phyloP scores from a whole-genome alignment of 2,888 invertebrate species.

The Mechanitis mazaeus region DNA sequence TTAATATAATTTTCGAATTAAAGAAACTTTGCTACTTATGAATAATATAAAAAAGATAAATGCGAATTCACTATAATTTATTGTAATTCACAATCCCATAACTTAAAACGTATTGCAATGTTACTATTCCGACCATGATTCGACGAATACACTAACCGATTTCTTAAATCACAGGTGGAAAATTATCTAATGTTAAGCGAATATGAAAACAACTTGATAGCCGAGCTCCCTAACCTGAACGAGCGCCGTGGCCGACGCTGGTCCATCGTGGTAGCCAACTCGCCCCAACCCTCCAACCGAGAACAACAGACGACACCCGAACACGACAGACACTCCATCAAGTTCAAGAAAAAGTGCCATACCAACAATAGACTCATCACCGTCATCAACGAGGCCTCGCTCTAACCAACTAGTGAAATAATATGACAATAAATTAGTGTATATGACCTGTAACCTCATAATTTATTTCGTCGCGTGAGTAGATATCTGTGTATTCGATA shows the following conservation, averaged over 20 bases:
- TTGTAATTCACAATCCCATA: background rate
- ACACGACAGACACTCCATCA: constrained; percentile 54
- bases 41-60: too few relatives aligned
- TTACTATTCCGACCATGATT: too few relatives aligned
- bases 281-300: constrained; percentile 44
- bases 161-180: constrained; percentile 76
- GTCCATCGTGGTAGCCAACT: constrained; percentile 78
- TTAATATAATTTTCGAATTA: too few relatives aligned
- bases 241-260: constrained; percentile 83
- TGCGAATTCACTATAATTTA: too few relatives aligned
- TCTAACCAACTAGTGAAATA: constrained; percentile 65
- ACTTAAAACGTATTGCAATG: too few relatives aligned
- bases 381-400: constrained; percentile 85
- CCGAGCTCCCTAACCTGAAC: constrained; percentile 84
- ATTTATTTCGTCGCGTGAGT: constrained; percentile 72
- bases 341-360: constrained; percentile 73
- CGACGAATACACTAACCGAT: too few relatives aligned
- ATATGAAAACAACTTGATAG: constrained; percentile 89
- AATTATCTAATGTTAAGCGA: constrained; percentile 91
- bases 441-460: constrained; percentile 72
- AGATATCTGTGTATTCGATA: constrained; percentile 69
- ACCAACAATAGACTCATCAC: constrained; percentile 82
- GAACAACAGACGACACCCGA: constrained; percentile 59
- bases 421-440: constrained; percentile 67
- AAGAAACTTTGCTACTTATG: too few relatives aligned